Evolutionary conservation across 2,888 invertebrate species (phyloP).

Genomic region (Lydus trimaculatus): DNA sequence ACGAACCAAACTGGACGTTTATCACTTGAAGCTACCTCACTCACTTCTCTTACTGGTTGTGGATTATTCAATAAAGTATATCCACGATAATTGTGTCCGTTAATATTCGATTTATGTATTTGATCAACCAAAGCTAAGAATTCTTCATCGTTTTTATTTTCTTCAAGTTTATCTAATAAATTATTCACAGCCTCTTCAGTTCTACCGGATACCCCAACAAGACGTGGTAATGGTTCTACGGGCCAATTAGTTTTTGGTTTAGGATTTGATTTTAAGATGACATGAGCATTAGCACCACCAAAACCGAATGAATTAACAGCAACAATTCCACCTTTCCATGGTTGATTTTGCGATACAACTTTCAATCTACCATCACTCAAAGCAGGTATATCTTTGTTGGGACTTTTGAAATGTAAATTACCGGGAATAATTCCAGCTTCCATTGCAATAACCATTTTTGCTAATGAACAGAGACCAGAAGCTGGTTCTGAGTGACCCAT

Average conservation of each 20-base stretch:
- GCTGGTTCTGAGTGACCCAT: slow-evolving; percentile 99
- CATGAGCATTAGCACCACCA: slow-evolving; percentile 96
- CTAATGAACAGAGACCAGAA: slow-evolving; percentile 88
- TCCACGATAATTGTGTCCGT: slow-evolving; percentile 82
- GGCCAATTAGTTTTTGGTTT: slow-evolving; percentile 70
- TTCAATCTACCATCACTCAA: slow-evolving; percentile 88
- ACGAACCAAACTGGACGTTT: slow-evolving; percentile 91
- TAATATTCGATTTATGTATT: slow-evolving; percentile 73
- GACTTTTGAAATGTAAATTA: slow-evolving; percentile 87
- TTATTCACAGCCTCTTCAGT: slow-evolving; percentile 78
- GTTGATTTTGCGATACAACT: slow-evolving; percentile 83
- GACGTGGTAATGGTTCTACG: slow-evolving; percentile 68
- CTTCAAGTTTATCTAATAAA: slow-evolving; percentile 70
- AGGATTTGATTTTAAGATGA: slow-evolving; percentile 82
- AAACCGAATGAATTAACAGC: slow-evolving; percentile 98
- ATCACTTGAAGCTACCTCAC: slow-evolving; percentile 62
- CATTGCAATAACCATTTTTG: slow-evolving; percentile 93
- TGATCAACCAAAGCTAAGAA: slow-evolving; percentile 80
- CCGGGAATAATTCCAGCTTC: slow-evolving; percentile 87
- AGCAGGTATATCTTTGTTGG: slow-evolving; percentile 93
- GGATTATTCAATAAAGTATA: slow-evolving; percentile 74
- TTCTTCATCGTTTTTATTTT: slow-evolving; percentile 72
- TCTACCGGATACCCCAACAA: slow-evolving; percentile 84
- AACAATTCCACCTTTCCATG: slow-evolving; percentile 91
- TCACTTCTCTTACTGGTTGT: slow-evolving; percentile 62